Conservation (phyloP, 2,113 vertebrate species). For the Nothoprocta pentlandii region DNA sequence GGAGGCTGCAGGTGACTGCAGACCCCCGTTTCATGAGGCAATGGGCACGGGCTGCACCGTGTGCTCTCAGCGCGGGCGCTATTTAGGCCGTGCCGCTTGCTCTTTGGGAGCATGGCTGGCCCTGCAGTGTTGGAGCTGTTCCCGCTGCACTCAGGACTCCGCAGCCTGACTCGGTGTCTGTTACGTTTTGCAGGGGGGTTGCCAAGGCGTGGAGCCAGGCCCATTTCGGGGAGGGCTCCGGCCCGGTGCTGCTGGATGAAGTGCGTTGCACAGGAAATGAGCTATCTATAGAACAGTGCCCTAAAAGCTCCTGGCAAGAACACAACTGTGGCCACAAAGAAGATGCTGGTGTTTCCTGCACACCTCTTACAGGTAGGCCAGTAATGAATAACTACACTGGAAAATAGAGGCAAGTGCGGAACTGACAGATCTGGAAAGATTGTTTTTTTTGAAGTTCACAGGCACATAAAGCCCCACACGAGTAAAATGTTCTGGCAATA, state of each 20-base stretch:
- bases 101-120: neutral
- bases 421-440: neutral
- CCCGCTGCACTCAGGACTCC: neutral
- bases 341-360: constrained; percentile 94
- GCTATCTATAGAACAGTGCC: constrained; percentile 93
- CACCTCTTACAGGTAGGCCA: constrained; percentile 85
- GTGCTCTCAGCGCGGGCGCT: neutral
- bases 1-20: neutral
- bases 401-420: neutral
- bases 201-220: constrained; percentile 90
- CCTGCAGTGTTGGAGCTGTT: neutral
- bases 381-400: neutral
- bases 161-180: neutral
- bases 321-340: constrained; percentile 96
- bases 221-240: constrained; percentile 89
- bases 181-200: constrained; percentile 80
- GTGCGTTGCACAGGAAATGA: constrained; percentile 95
- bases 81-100: neutral
- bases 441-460: neutral
- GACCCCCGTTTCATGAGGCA: neutral
- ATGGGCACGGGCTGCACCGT: rapidly evolving
- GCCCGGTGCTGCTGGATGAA: constrained; percentile 90
- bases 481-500: neutral
- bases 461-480: neutral
- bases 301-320: constrained; percentile 89